Base-by-base conservation (phyloP, 1,140 invertebrate species). In the Papilio xuthus region DNA sequence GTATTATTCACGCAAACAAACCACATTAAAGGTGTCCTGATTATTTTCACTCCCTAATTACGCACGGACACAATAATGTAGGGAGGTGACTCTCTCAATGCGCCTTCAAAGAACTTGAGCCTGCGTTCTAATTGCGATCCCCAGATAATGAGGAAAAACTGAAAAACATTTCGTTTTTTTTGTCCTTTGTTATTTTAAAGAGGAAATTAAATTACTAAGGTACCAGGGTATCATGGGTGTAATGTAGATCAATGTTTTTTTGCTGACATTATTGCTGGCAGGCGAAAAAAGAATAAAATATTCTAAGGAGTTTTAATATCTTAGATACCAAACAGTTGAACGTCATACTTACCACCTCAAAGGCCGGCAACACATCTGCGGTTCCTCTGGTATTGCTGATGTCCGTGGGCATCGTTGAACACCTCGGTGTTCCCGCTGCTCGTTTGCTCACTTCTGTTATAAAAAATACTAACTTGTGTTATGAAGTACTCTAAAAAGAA, bases 61-160 rank as follows among this genome's bases (percentile, higher is more conserved):
- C 60, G 32, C 60, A 67, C 60, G 60, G 60, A 18, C 26, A 67
- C 60, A 67, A 67, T 67, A 67, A 67, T 67, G 26, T 67, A 67
- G 12, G 23, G 56, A 60, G 20, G 56, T 20, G 60, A 26, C 60
- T 67, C 26, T 67, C 23, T 60, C 20, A 60, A 26, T 60, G 23
- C 56, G 23, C 60, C 26, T 67, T 28, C 60, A 67, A 67, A 67
- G 60, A 67, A 32, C 60, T 67, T 67, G 60, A 67, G 60, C 60
- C 60, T 67, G 26, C 60, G 23, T 67, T 28, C 60, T 67, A 67
- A 67, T 67, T 67, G 60, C 60, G 23, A 67, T 28, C 60, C n/a
- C 26, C 60, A 23, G 60, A 67, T 67, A 67, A 67, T 67, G 60
- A 67, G 60, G 60, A 13, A 67, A 67, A 28, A 67, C 26, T 67